These are phyloP conservation scores for Chaetura pelagica DNA, from an alignment of 2,113 vertebrate genomes.

Conservation along the genomic window DNA sequence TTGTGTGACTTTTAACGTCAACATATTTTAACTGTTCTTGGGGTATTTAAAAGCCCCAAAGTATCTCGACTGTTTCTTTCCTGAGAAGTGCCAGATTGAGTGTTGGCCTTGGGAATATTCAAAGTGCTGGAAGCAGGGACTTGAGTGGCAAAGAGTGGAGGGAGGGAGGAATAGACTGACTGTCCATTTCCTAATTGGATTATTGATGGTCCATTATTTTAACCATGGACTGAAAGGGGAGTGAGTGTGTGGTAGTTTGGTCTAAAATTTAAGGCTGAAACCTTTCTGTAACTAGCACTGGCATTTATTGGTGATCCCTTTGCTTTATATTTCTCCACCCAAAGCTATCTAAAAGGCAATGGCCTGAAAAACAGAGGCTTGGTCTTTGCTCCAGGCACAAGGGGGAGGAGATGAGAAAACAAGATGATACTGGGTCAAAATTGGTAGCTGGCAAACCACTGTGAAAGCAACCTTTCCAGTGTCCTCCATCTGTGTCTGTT, in stretches of 20 bases:
- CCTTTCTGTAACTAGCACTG: not conserved
- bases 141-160: not conserved
- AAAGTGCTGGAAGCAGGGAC: not conserved
- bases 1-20: not conserved
- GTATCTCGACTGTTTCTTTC: not conserved
- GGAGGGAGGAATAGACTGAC: not conserved
- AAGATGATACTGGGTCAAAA: constrained; percentile 43
- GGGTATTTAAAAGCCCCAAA: not conserved
- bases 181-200: not conserved
- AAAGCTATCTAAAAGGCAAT: constrained; percentile 21
- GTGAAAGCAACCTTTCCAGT: not conserved
- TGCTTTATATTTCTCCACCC: constrained; percentile 1
- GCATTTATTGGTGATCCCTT: not conserved
- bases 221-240: not conserved
- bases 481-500: not conserved
- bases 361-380: constrained; percentile 3
- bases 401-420: not conserved
- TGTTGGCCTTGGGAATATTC: not conserved
- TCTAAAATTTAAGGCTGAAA: not conserved
- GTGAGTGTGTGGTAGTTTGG: not conserved
- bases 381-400: constrained; percentile 29
- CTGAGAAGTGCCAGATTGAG: not conserved
- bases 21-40: not conserved
- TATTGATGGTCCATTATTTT: not conserved
- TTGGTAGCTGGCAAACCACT: constrained; percentile 18